Evolutionary conservation across 2,113 vertebrate species (phyloP).

Genomic region (Ranitomeya variabilis): DNA sequence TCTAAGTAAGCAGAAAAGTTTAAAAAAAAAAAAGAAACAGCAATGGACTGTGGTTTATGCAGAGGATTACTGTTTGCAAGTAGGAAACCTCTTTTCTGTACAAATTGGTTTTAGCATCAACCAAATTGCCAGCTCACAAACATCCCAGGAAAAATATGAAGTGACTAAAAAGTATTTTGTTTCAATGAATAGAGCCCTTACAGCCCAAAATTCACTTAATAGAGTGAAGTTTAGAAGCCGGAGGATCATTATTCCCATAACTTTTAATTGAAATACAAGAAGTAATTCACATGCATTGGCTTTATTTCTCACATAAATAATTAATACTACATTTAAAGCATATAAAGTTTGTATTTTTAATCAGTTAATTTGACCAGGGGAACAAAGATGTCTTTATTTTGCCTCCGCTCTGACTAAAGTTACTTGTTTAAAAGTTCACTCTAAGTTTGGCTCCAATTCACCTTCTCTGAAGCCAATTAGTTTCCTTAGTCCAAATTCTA

Average conservation of each 20-base stretch:
- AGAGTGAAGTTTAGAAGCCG: conserved; percentile 67
- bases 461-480: conserved; percentile 76
- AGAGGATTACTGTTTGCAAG: conserved; percentile 43
- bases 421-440: conserved; percentile 75
- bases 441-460: conserved; percentile 72
- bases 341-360: conserved; percentile 71
- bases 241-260: conserved; percentile 69
- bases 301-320: conserved; percentile 76
- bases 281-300: conserved; percentile 71
- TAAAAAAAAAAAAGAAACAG: background rate
- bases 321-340: conserved; percentile 77
- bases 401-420: conserved; percentile 70
- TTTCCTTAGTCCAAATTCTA: conserved; percentile 74
- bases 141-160: conserved; percentile 59
- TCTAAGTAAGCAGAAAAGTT: conserved; percentile 19
- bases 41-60: background rate
- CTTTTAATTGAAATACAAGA: conserved; percentile 69
- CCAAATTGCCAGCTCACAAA: conserved; percentile 59
- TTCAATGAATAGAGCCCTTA: conserved; percentile 69
- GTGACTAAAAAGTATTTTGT: conserved; percentile 65
- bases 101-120: conserved; percentile 57
- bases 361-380: conserved; percentile 76
- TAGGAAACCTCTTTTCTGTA: conserved; percentile 56
- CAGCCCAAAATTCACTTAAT: conserved; percentile 69
- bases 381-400: conserved; percentile 81